phyloP scores from a whole-genome alignment of 1,140 invertebrate species.

The Drosophila jambulina region DNA sequence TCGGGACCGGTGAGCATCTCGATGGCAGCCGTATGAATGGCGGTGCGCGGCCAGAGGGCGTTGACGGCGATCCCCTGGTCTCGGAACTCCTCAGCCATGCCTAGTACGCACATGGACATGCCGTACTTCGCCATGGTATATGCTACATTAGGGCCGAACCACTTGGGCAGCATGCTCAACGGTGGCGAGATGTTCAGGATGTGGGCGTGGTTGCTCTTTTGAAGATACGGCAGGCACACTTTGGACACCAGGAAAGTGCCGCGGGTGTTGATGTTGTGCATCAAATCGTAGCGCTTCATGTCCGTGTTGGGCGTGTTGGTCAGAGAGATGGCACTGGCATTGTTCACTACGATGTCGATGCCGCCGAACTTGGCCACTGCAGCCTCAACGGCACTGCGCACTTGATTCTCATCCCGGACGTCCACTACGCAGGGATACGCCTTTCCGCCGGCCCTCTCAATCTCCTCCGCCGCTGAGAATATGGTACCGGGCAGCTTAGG shows the following conservation, averaged over 20 bases:
- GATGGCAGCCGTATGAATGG: constrained; percentile 98
- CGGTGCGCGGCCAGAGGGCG: constrained; percentile 98
- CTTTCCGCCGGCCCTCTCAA: constrained; percentile 90
- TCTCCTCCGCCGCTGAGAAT: constrained; percentile 98
- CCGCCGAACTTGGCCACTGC: constrained; percentile 96
- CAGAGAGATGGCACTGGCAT: constrained; percentile 98
- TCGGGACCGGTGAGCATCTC: constrained; percentile 95
- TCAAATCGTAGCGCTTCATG: constrained; percentile 98
- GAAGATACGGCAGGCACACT: constrained; percentile 94
- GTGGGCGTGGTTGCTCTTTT: constrained; percentile 96
- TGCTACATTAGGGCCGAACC: constrained; percentile 97
- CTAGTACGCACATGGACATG: constrained; percentile 99
- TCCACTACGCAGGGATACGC: constrained; percentile 97
- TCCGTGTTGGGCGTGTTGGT: constrained; percentile 94
- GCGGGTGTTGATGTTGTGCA: constrained; percentile 96
- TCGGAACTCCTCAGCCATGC: constrained; percentile 97
- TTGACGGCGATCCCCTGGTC: constrained; percentile 96
- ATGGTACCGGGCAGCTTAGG: constrained; percentile 99
- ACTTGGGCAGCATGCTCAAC: constrained; percentile 94
- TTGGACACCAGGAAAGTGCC: constrained; percentile 98
- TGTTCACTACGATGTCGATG: constrained; percentile 98
- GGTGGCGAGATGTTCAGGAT: constrained; percentile 98
- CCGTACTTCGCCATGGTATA: constrained; percentile 99
- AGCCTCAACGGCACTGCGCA: constrained; percentile 92
- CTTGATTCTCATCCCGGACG: constrained; percentile 94